Evolutionary conservation across 2,888 invertebrate genomes (phyloP).

Genomic region (Athripsodes cinereus): DNA sequence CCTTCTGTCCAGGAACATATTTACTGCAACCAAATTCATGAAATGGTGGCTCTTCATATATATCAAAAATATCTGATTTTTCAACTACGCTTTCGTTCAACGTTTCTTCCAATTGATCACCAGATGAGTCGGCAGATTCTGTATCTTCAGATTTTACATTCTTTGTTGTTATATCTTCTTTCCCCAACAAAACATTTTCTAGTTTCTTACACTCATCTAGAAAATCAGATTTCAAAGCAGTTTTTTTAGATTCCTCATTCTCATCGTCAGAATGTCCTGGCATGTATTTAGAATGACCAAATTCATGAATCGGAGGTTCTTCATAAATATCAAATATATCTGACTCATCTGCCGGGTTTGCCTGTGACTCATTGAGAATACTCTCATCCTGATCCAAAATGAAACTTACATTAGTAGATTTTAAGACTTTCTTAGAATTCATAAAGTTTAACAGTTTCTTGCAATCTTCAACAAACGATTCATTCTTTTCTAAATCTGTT

Average conservation of each 20-base stretch:
- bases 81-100: not conserved
- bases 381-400: conserved; percentile 2
- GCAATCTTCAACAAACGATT: conserved; percentile 14
- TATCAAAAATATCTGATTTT: conserved; percentile 21
- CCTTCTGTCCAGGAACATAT: conserved; percentile 2
- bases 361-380: conserved; percentile 5
- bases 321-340: conserved; percentile 23
- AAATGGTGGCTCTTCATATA: conserved; percentile 17
- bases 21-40: conserved; percentile 21
- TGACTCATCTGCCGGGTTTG: conserved; percentile 15
- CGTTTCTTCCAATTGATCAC: not conserved
- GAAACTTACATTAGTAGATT: conserved; percentile 8
- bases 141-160: not conserved
- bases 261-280: conserved; percentile 4
- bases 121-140: not conserved
- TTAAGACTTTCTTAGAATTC: conserved; percentile 8
- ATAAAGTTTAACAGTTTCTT: conserved; percentile 14
- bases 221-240: not conserved
- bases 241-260: not conserved
- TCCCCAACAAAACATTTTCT: not conserved
- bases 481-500: conserved; percentile 3
- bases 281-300: conserved; percentile 19
- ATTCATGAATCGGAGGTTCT: conserved; percentile 19
- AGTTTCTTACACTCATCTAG: conserved; percentile 1
- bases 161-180: not conserved